These are phyloP conservation scores for Recurvirostra avosetta DNA, from an alignment of 2,113 vertebrate genomes.

Conservation along the genomic window DNA sequence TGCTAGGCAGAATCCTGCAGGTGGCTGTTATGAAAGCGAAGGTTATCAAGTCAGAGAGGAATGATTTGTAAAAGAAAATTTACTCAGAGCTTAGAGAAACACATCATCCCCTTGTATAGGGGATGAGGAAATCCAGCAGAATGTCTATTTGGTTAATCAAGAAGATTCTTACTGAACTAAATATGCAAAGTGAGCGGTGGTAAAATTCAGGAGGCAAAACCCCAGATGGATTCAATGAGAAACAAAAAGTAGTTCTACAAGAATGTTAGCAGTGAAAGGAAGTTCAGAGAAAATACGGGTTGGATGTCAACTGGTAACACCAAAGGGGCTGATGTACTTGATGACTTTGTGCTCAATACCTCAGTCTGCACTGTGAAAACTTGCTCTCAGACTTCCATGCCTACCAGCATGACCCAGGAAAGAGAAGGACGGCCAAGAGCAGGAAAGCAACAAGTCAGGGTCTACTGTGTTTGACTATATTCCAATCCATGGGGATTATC, in stretches of 20 bases:
- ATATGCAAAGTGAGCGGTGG: not conserved
- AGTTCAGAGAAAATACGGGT: not conserved
- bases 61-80: not conserved
- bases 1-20: not conserved
- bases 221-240: not conserved
- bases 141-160: not conserved
- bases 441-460: not conserved
- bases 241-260: not conserved
- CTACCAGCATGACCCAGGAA: fast-evolving
- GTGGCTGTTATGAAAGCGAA: not conserved
- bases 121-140: not conserved
- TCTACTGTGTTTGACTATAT: not conserved
- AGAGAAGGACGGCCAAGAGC: not conserved
- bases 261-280: not conserved
- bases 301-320: not conserved
- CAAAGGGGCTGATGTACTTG: not conserved
- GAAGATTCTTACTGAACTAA: not conserved
- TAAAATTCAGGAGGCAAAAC: not conserved
- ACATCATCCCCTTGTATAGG: not conserved
- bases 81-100: not conserved
- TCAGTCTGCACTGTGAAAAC: not conserved
- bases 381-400: not conserved
- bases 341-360: not conserved
- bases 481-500: not conserved
- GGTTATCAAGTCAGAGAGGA: not conserved